Evolutionary conservation across 2,888 invertebrate species (phyloP).

Genomic region (Ecliptopera silaceata): DNA sequence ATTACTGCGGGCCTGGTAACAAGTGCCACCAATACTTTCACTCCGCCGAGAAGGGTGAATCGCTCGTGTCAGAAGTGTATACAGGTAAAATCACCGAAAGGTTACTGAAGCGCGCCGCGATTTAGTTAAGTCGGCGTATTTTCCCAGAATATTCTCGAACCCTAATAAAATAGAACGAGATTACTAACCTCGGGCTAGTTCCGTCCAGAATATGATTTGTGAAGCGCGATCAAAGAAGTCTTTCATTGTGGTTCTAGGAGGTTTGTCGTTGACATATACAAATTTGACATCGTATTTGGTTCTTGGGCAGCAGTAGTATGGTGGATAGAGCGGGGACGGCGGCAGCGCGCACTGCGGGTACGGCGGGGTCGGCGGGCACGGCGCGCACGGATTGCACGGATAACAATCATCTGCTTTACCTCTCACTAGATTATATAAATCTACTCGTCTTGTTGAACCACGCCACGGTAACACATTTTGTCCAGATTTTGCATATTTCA

Average conservation of each 20-base stretch:
- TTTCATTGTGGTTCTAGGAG: slow-evolving; percentile 81
- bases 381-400: slow-evolving; percentile 24
- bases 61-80: slow-evolving; percentile 31
- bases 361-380: slow-evolving; percentile 29
- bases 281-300: slow-evolving; percentile 63
- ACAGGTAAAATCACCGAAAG: slow-evolving; percentile 37
- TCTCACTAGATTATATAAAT: not conserved
- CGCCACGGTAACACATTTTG: not conserved
- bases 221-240: slow-evolving; percentile 90
- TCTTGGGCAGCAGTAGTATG: slow-evolving; percentile 57
- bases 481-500: slow-evolving; percentile 1
- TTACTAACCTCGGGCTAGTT: slow-evolving; percentile 86
- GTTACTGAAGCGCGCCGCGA: slow-evolving; percentile 37
- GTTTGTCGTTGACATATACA: slow-evolving; percentile 84
- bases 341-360: slow-evolving; percentile 28
- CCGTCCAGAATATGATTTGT: slow-evolving; percentile 87
- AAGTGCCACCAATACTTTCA: slow-evolving; percentile 27
- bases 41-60: slow-evolving; percentile 33
- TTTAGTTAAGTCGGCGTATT: slow-evolving; percentile 40
- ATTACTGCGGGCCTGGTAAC: slow-evolving; percentile 14
- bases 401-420: slow-evolving; percentile 8
- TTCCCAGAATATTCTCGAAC: slow-evolving; percentile 35
- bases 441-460: not conserved
- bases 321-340: slow-evolving; percentile 44
- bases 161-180: slow-evolving; percentile 37